These are phyloP conservation scores for Puma concolor DNA, from an alignment of 2,113 vertebrate species.

Conservation along the genomic window DNA sequence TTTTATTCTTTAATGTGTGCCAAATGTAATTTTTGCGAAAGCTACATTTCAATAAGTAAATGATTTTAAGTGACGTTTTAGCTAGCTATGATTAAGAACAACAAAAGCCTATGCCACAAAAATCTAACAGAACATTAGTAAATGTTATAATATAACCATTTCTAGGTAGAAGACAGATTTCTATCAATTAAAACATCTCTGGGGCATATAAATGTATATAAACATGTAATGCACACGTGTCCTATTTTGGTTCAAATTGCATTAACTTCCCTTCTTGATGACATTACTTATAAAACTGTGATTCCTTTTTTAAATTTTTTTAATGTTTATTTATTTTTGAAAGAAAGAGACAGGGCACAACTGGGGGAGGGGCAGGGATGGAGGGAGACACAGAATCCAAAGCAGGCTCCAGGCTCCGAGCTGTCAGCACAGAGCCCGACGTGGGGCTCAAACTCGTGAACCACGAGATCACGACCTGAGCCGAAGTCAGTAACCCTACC, in stretches of 20 bases:
- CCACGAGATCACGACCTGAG: too few relatives aligned
- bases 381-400: too few relatives aligned
- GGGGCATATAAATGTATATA: not conserved
- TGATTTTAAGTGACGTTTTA: not conserved
- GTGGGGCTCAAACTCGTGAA: too few relatives aligned
- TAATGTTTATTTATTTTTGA: too few relatives aligned
- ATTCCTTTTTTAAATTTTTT: not conserved
- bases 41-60: not conserved
- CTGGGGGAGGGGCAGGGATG: too few relatives aligned
- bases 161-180: not conserved
- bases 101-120: not conserved
- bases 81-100: not conserved
- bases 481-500: too few relatives aligned
- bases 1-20: not conserved
- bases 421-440: too few relatives aligned
- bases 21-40: conserved; percentile 9
- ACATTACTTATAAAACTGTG: not conserved
- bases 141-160: not conserved
- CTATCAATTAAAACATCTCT: not conserved
- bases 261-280: not conserved
- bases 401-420: too few relatives aligned
- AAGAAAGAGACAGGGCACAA: too few relatives aligned
- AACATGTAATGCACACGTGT: not conserved
- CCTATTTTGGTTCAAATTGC: not conserved
- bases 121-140: not conserved